Evolutionary conservation across 2,797 vertebrate species (phyloP).

Genomic region (Podarcis lilfordi): DNA sequence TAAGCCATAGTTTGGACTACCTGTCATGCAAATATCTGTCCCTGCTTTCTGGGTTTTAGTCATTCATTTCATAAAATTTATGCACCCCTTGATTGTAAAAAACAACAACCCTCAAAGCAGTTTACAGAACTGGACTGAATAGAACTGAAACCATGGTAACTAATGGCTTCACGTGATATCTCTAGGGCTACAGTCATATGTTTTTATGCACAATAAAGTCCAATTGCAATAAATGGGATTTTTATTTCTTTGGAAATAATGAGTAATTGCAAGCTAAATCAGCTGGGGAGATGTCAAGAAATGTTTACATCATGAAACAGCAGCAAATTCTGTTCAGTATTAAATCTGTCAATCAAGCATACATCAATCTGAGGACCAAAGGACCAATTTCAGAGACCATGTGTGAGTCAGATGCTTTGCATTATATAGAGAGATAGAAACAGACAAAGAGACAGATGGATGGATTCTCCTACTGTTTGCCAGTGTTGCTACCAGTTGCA

Average conservation of each 20-base stretch:
- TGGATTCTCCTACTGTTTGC: constrained; percentile 16
- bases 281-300: not conserved
- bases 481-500: not conserved
- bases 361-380: not conserved
- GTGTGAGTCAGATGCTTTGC: not conserved
- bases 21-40: too few relatives aligned
- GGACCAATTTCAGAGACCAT: not conserved
- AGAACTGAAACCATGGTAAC: not conserved
- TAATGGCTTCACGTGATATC: not conserved
- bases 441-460: not conserved
- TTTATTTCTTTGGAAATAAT: not conserved
- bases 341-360: constrained; percentile 13
- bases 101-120: not conserved
- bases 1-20: too few relatives aligned
- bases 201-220: not conserved
- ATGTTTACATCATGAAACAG: not conserved
- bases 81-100: not conserved
- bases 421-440: not conserved
- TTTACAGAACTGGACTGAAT: not conserved
- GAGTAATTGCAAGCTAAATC: constrained; percentile 10
- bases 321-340: not conserved
- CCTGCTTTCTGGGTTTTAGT: too few relatives aligned
- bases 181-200: not conserved
- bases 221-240: constrained; percentile 1
- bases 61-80: too few relatives aligned